Percentiles rank a stretch among this genome's conserved stretches.
Evolutionary conservation across 2,113 vertebrate species (phyloP).

Genomic region (Gorsachius goisagi): DNA sequence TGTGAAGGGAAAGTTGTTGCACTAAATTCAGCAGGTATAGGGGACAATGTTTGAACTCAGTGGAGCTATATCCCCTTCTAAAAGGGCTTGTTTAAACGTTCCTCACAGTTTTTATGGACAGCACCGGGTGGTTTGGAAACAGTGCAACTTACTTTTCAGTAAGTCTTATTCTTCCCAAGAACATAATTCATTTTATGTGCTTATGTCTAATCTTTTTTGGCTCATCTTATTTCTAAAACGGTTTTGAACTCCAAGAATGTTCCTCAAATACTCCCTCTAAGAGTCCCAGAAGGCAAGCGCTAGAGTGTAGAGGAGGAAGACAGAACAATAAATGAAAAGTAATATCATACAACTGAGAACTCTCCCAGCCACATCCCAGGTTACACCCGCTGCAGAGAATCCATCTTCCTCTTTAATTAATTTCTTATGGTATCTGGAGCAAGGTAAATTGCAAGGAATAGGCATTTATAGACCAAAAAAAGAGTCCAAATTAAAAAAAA

Average conservation of each 20-base stretch:
- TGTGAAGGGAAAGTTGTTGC: not conserved
- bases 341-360: not conserved
- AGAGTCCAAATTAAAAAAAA: not conserved
- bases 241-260: slow-evolving; percentile 28
- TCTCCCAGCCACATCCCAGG: not conserved
- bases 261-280: not conserved
- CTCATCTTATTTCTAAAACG: not conserved
- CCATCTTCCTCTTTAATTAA: not conserved
- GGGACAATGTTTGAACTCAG: not conserved
- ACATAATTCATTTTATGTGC: not conserved
- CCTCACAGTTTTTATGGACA: not conserved
- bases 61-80: not conserved
- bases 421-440: not conserved
- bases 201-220: not conserved
- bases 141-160: not conserved
- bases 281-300: not conserved
- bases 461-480: not conserved
- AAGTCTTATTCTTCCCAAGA: not conserved
- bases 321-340: not conserved
- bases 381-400: not conserved
- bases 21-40: not conserved
- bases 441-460: not conserved
- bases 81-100: not conserved
- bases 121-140: not conserved
- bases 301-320: not conserved